Base-by-base conservation (phyloP, 2,888 invertebrate species). In the Catocala fraxini region DNA sequence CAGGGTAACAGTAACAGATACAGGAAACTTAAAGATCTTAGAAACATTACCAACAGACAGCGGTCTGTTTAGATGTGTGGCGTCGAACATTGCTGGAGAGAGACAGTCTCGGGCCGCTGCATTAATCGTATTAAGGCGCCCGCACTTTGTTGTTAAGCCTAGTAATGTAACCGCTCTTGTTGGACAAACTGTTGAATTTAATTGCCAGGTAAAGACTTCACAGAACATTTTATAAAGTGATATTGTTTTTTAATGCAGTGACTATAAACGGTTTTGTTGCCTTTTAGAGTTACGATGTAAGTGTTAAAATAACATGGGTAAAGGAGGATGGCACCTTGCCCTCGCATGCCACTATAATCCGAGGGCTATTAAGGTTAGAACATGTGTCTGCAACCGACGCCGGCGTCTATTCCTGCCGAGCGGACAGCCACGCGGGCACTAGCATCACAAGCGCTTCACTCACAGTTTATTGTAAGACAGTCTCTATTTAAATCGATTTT, bases 381-480 rank as follows among this genome's bases (percentile, higher is more conserved):
- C 96, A 97, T 86, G 97, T 98, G 70, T 96, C 97, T 75, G 96
- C 97, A 13, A 95, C 95, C 70, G 99, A 99, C 88, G 98, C 98
- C 84, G 99, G 98, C 58, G 95, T 97, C 80, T 99, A 98, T 92
- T 97, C 98, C 78, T 98, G 98, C 92, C 97, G 98, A 78, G 98
- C 98, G 35, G 97, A 97, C 85, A 99, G 99, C 91, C 96, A 97
- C 73, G 98, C 98, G 63, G 99, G 99, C 25, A 96, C 97, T 65
- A 97, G 98, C 75, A 96, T 97, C 75, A 97, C 98, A 51, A 97
- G 97, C 85, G 98, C 98, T 42, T 96, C 97, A 63, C 96, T 99
- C 72, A 97, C 97, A 69, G 98, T 99, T 68, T 97, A 98, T 90
- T 98, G 99, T 99, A 95, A 97, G 98, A 96, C 67, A 62, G 68